These are phyloP conservation scores for Peromyscus melanophrys DNA, from an alignment of 2,797 vertebrate genomes.

Conservation along the genomic window DNA sequence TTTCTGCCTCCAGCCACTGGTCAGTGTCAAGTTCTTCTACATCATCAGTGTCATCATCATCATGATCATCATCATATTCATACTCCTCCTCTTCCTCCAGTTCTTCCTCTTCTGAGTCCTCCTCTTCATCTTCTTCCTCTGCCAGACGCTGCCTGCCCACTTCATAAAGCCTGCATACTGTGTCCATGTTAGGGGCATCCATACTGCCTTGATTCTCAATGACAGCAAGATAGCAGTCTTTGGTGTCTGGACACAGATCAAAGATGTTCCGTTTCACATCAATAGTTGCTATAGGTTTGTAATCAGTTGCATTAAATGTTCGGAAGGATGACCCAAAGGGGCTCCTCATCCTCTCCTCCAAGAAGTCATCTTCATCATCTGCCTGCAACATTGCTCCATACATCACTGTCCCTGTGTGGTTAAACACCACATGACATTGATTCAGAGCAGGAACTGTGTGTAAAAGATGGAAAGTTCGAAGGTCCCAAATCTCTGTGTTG, in stretches of 20 bases:
- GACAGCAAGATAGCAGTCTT: slow-evolving; percentile 99
- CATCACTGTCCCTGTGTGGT: slow-evolving; percentile 98
- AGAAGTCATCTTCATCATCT: slow-evolving; percentile 98
- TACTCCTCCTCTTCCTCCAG: slow-evolving; percentile 96
- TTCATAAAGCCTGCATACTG: slow-evolving; percentile 98
- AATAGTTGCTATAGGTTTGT: slow-evolving; percentile 99
- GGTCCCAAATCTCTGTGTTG: slow-evolving; percentile 99
- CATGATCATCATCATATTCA: too few species aligned
- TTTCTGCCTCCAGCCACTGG: slow-evolving; percentile 94
- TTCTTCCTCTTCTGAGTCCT: slow-evolving; percentile 96
- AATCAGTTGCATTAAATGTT: slow-evolving; percentile 99
- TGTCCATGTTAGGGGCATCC: slow-evolving; percentile 98
- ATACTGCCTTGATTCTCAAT: slow-evolving; percentile 98
- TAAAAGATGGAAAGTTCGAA: slow-evolving; percentile 98
- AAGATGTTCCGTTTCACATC: slow-evolving; percentile 99
- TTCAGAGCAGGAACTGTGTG: slow-evolving; percentile 99
- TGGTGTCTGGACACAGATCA: slow-evolving; percentile 98
- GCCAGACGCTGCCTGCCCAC: slow-evolving; percentile 98
- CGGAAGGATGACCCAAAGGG: slow-evolving; percentile 99
- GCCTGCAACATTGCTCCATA: slow-evolving; percentile 99
- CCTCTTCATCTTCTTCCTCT: slow-evolving; percentile 99
- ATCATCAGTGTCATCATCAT: slow-evolving; percentile 94
- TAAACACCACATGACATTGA: slow-evolving; percentile 99
- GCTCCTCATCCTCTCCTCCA: slow-evolving; percentile 99
- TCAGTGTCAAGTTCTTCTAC: slow-evolving; percentile 96